A percentile compares a stretch with the other conserved stretches of the same genome.
phyloP scores from a whole-genome alignment of 2,888 invertebrate species.

The Leuctra nigra region DNA sequence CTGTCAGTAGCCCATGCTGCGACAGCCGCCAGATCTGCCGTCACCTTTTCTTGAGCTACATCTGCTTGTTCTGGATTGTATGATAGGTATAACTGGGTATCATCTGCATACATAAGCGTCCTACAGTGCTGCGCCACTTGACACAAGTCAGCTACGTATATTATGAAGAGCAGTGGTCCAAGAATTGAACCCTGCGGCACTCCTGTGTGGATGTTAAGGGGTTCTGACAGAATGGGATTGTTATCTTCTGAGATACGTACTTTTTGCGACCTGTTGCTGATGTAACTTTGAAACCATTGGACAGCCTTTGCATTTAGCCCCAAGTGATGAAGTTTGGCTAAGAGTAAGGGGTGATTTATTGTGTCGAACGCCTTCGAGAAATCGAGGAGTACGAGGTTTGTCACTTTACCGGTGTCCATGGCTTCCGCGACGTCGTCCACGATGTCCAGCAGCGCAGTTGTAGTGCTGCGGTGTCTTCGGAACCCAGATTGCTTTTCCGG shows the following conservation, averaged over 20 bases:
- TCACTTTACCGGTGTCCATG: constrained; percentile 29
- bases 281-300: not conserved
- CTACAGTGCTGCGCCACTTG: not conserved
- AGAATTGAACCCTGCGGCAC: not conserved
- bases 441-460: constrained; percentile 32
- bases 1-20: not conserved
- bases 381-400: constrained; percentile 31
- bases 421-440: constrained; percentile 31
- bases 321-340: constrained; percentile 7
- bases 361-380: constrained; percentile 34
- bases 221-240: not conserved
- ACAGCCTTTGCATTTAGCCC: not conserved
- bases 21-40: not conserved
- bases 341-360: constrained; percentile 26
- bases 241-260: not conserved
- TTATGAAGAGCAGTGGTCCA: not conserved
- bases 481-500: constrained; percentile 32
- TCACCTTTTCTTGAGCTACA: not conserved
- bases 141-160: not conserved
- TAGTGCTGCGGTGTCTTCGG: constrained; percentile 30
- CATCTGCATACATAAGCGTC: not conserved
- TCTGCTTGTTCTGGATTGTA: not conserved
- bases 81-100: not conserved
- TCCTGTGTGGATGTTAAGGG: not conserved
- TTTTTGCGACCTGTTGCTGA: not conserved